Evolutionary conservation across 1,140 invertebrate species (phyloP), one percentile per base, ranked within the genome.

Genomic region (Trachymyrmex septentrionalis): DNA sequence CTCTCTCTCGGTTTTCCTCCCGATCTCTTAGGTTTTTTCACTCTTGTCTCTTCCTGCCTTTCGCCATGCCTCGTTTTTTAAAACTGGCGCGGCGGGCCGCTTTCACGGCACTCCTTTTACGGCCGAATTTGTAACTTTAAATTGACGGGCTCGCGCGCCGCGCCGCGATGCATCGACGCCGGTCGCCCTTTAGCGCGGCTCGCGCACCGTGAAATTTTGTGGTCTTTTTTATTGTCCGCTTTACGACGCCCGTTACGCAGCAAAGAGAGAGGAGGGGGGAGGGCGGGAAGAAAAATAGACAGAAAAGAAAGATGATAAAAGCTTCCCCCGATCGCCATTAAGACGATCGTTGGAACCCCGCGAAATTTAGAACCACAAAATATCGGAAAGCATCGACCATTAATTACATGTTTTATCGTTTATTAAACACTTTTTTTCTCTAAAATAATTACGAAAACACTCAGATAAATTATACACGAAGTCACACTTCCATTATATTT

Each of bases 61-160:
- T 78, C 30, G 59, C 61, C 64, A 38, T 48, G 38, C 80, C 53
- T 73, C 57, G 80, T 75, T 84, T 75, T 72, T 84, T 84, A 73
- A 84, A 84, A 84, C 69, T 55, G 69, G 69, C 69, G 30, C 69
- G 69, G 69, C 80, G 44, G 59, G 12, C 75, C 69, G 55, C 88
- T 80, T 72, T 87, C 72, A 82, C 55, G 88, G 80, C 76, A 53
- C 76, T 91, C 88, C 92, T 93, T 94, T 94, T 94, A 94, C 91
- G 92, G 88, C 64, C 93, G 88, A 94, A 94, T 94, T 94, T 94
- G 94, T 94, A 94, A 94, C 92, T 94, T 94, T 93, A 93, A 94
- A 94, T 94, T 94, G 93, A 91, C 72, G 89, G 67, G 59, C 91
- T 86, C 81, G 69, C 90, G 85, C 57, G 69, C 30, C 24, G 69